These are phyloP conservation scores for Palythoa heliodiscus DNA, from an alignment of 92 coral and sea anemone species.

Conservation along the genomic window DNA sequence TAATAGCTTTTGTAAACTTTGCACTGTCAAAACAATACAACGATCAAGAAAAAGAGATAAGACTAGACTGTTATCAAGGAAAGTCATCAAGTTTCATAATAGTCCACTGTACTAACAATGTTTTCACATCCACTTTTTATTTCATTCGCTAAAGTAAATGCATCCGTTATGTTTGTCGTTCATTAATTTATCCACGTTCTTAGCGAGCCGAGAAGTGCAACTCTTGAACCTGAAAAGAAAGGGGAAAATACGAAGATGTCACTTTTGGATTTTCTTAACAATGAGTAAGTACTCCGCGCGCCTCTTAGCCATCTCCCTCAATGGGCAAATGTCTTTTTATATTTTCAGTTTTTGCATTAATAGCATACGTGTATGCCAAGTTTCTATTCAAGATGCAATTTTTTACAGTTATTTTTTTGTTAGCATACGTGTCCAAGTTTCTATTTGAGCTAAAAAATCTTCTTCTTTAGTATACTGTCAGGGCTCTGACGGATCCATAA, in stretches of 20 bases:
- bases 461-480: too few species aligned
- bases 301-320: background rate
- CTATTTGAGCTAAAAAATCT: too few species aligned
- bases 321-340: background rate
- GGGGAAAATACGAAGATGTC: constrained; percentile 45
- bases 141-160: constrained; percentile 2
- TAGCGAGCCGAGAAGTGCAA: constrained; percentile 39
- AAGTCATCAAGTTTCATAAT: too few species aligned
- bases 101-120: too few species aligned
- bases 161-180: constrained; percentile 7
- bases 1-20: too few species aligned
- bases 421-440: background rate
- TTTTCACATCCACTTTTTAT: background rate
- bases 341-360: background rate
- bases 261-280: constrained; percentile 45
- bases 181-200: constrained; percentile 25
- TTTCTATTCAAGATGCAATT: too few species aligned
- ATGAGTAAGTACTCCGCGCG: constrained; percentile 35
- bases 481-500: too few species aligned
- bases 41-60: too few species aligned
- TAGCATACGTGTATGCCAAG: too few species aligned
- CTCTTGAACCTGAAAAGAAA: constrained; percentile 43
- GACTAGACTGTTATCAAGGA: too few species aligned
- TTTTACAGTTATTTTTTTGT: too few species aligned
- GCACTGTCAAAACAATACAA: too few species aligned